Conservation (phyloP, 2,888 invertebrate species). For the Aporophyla lueneburgensis region DNA sequence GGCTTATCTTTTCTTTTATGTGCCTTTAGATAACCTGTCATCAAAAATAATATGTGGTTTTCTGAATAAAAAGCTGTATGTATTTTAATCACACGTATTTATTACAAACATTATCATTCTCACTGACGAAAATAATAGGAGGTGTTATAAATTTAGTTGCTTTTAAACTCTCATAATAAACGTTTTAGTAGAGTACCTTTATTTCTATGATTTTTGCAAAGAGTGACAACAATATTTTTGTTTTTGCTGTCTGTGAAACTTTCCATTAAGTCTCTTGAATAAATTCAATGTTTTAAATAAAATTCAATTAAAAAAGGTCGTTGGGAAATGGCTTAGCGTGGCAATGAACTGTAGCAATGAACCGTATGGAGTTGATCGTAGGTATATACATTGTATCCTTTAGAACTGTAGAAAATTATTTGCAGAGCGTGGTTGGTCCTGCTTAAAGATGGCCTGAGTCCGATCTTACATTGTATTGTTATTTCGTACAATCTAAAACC, state of each 20-base stretch:
- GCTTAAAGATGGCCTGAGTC: neutral
- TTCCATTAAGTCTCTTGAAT: neutral
- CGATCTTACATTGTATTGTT: neutral
- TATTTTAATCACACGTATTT: slow-evolving; percentile 10
- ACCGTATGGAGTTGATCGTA: no score
- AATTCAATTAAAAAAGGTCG: neutral
- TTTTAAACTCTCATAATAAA: neutral
- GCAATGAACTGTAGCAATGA: no score
- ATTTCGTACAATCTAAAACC: neutral
- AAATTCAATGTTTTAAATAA: neutral
- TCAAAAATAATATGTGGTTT: slow-evolving; percentile 33
- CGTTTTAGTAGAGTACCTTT: neutral
- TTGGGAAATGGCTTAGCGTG: no score
- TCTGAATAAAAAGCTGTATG: slow-evolving; percentile 9
- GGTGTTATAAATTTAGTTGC: neutral
- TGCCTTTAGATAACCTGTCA: slow-evolving; percentile 35
- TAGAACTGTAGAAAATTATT: no score
- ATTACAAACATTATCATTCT: neutral
- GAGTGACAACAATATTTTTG: neutral
- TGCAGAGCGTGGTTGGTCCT: neutral
- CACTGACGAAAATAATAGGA: neutral
- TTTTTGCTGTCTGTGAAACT: slow-evolving; percentile 10
- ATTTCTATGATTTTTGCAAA: neutral
- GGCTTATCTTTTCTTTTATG: slow-evolving; percentile 46
- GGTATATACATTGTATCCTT: no score